Evolutionary conservation across 2,113 vertebrate species (phyloP).

Genomic region (Toxotes jaculatrix): DNA sequence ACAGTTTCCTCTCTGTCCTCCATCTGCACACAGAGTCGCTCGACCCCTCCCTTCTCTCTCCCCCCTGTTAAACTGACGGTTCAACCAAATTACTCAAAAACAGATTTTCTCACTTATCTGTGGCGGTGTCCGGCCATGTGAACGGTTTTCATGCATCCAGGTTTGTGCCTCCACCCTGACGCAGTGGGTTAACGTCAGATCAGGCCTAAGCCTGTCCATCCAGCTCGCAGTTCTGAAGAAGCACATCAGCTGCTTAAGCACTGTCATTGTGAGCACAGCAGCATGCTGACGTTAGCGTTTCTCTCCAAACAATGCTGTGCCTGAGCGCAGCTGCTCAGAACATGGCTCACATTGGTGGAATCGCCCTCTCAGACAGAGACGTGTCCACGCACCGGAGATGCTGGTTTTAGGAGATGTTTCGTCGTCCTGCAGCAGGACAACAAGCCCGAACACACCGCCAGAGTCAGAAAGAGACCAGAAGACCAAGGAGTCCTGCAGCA

Average conservation of each 20-base stretch:
- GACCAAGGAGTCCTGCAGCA: too few species aligned
- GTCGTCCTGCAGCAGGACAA: too few species aligned
- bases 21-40: conserved; percentile 59
- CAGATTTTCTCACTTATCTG: conserved; percentile 24
- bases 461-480: too few species aligned
- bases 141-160: not conserved
- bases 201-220: not conserved
- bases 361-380: too few species aligned
- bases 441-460: too few species aligned
- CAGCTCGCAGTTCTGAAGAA: not conserved
- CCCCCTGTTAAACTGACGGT: conserved; percentile 14
- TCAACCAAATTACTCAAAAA: conserved; percentile 38
- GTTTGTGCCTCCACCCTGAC: not conserved
- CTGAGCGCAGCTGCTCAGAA: too few species aligned
- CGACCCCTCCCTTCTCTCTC: conserved; percentile 7
- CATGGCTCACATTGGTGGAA: too few species aligned
- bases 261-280: too few species aligned
- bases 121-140: not conserved
- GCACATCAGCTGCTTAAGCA: not conserved
- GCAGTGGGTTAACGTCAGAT: too few species aligned
- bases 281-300: not conserved
- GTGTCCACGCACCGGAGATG: too few species aligned
- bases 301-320: not conserved
- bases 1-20: conserved; percentile 57
- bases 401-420: too few species aligned